Conservation (phyloP, 2,888 invertebrate species). For the Himalopsyche anomala region DNA sequence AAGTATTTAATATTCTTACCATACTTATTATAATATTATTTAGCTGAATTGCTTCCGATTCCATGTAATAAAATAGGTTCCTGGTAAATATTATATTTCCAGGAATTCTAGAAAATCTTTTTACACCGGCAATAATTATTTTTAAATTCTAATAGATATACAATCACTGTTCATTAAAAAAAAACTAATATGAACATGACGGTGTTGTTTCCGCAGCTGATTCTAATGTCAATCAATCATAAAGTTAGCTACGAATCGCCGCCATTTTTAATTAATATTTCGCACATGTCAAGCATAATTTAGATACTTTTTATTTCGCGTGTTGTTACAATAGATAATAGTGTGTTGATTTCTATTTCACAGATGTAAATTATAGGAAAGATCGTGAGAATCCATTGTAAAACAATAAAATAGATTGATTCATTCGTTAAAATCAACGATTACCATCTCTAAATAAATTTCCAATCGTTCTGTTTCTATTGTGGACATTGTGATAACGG, state of each 20-base stretch:
- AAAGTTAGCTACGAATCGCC: neutral
- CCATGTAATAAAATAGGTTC: too few species aligned
- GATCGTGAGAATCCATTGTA: neutral
- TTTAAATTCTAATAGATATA: too few species aligned
- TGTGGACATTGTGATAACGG: neutral
- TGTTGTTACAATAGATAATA: neutral
- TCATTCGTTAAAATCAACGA: neutral
- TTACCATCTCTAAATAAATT: neutral
- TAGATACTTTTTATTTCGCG: constrained; percentile 2
- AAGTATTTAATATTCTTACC: too few species aligned
- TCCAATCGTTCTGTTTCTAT: neutral
- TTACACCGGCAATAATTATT: too few species aligned
- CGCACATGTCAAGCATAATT: neutral
- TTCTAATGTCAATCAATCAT: constrained; percentile 11
- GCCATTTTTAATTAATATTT: constrained; percentile 8
- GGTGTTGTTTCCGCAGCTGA: constrained; percentile 45
- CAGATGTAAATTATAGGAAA: constrained; percentile 22
- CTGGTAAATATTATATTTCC: too few species aligned
- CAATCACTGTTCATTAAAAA: too few species aligned
- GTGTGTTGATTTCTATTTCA: neutral
- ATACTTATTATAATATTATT: too few species aligned
- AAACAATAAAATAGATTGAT: constrained; percentile 15
- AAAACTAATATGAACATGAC: neutral
- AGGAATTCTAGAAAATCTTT: too few species aligned
- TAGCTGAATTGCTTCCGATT: too few species aligned